These are phyloP conservation scores for Hydractinia echinata DNA, from an alignment of 30 jellyfish, hydroid and myxozoan genomes.

Conservation along the genomic window DNA sequence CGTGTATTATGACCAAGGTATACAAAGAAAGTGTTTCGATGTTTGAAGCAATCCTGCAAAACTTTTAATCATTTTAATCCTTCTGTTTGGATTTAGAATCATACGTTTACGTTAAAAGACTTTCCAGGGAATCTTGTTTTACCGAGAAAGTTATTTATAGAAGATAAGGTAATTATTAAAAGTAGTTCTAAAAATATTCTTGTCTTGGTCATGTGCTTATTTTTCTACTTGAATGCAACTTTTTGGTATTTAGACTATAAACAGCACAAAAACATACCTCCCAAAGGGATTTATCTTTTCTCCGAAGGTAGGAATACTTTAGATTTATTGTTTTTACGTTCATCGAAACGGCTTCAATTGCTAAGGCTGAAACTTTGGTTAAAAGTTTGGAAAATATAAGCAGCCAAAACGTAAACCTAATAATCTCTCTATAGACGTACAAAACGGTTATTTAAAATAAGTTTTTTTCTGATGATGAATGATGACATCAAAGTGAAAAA, in stretches of 20 bases:
- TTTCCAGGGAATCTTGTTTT: slow-evolving; percentile 94
- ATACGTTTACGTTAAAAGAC: slow-evolving; percentile 66
- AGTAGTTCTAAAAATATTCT: background rate
- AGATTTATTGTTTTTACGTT: too few species aligned
- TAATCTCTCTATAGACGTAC: background rate
- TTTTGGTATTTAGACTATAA: background rate
- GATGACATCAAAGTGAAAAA: too few species aligned
- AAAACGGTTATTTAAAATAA: too few species aligned
- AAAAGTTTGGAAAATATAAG: background rate
- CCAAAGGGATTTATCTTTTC: slow-evolving; percentile 38
- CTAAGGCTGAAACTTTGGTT: background rate
- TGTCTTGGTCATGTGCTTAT: background rate
- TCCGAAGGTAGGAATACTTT: slow-evolving; percentile 29
- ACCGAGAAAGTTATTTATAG: slow-evolving; percentile 70
- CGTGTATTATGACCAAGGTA: slow-evolving; percentile 73
- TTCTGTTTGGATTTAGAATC: slow-evolving; percentile 42
- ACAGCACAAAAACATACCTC: slow-evolving; percentile 20
- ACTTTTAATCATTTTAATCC: background rate
- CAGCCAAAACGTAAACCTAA: background rate
- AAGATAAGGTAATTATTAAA: slow-evolving; percentile 51
- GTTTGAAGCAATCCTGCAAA: too few species aligned
- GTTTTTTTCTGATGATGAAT: too few species aligned
- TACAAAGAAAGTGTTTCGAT: background rate
- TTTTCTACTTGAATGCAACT: background rate
- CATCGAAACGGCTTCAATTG: background rate